Base-by-base conservation (phyloP, 2,888 invertebrate species). In the Drosophila yooni region DNA sequence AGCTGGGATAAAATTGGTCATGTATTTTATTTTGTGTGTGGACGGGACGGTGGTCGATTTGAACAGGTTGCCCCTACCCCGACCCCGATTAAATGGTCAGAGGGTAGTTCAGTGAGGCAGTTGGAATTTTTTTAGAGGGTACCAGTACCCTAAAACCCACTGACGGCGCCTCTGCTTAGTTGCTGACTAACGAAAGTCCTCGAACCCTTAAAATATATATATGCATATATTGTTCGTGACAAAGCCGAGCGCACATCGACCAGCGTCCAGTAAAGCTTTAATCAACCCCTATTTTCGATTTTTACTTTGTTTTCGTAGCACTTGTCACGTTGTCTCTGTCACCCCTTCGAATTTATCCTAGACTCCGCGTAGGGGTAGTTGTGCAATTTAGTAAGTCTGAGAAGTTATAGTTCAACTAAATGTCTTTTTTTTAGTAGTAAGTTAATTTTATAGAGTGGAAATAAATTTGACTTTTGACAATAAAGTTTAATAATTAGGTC, bases 271-370 rank as follows among this genome's bases (percentile, higher is more conserved):
- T n/a, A 48, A 54, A 63, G 38, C 21, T 59, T 60, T 13, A 18
- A 81, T 40, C 83, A 76, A 81, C 81, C 81, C 81, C 62, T 53
- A 62, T 69, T 57, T 63, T 11, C 2, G 21, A 46, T 34, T 46
- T 46, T 25, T 15, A 46, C 46, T 15, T 46, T 4, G 11, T 38
- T 56, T 40, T 40, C 29, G 5, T 15, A 40, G 27, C 66, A 70
- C 58, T 56, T 63, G 60, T 58, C 46, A 15, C 46, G 46, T 51
- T 46, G 15, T 8, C 29, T 33, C 46, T 36, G 43, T 36, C 8
- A 54, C 70, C 58, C 27, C 27, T 36, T 15, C 18, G 50, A 10
- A 3, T 18, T 18, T 31, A 13, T 27, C 11, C 18, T 31, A 3
- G 15, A 29, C 29, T 48, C 13, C 3, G 13, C 27, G 11, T 27